Percentiles rank a stretch among this genome's conserved stretches.
Evolutionary conservation across 2,888 invertebrate genomes (phyloP).

Genomic region (Argyra leucocephala): DNA sequence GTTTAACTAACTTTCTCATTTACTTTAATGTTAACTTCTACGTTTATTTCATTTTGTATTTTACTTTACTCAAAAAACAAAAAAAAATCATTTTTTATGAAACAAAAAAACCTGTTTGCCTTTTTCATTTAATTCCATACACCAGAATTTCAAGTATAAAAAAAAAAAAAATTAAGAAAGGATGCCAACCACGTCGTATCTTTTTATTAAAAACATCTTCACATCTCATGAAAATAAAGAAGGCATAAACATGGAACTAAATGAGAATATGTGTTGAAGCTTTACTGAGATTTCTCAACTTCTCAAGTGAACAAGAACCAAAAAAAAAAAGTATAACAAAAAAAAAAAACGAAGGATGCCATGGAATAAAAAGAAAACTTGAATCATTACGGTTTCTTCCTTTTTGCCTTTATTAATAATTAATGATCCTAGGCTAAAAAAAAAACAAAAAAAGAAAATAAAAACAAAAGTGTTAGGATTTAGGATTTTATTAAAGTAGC

Average conservation of each 20-base stretch:
- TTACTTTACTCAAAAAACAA: not conserved
- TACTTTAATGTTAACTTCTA: no score
- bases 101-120: not conserved
- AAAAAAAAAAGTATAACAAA: not conserved
- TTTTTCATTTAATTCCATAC: not conserved
- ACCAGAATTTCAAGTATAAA: not conserved
- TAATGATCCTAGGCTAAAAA: no score
- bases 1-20: no score
- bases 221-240: not conserved
- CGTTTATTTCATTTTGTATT: no score
- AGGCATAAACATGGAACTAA: not conserved
- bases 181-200: constrained; percentile 1
- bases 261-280: not conserved
- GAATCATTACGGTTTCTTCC: no score
- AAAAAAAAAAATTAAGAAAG: not conserved
- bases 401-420: no score
- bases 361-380: no score
- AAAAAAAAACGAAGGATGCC: not conserved
- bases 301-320: not conserved
- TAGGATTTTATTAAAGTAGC: no score
- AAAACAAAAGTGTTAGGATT: no score
- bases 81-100: not conserved
- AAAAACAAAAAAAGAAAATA: no score
- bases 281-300: not conserved
- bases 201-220: constrained; percentile 1